Percentiles rank a stretch among this genome's conserved stretches.
These are phyloP conservation scores for Drosophila anceps DNA, from an alignment of 2,888 invertebrate species.

Conservation along the genomic window DNA sequence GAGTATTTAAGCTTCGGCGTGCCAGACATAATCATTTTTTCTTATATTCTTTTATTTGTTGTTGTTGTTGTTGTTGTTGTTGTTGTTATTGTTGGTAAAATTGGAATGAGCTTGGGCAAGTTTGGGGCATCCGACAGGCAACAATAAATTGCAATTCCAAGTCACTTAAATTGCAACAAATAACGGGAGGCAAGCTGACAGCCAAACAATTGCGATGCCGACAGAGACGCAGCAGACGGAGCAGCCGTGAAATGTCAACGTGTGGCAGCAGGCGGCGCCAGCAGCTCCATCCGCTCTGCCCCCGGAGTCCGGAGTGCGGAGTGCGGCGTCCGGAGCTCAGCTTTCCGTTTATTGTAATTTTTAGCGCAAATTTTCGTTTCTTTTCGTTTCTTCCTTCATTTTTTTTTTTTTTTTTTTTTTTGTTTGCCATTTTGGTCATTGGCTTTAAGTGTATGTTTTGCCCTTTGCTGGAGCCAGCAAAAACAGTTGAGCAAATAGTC, in stretches of 20 bases:
- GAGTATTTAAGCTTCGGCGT: conserved; percentile 1
- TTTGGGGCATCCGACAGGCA: conserved; percentile 54
- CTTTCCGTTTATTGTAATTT: conserved; percentile 31
- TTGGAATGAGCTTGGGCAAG: conserved; percentile 32
- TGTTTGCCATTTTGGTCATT: conserved; percentile 50
- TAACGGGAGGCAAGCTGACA: conserved; percentile 71
- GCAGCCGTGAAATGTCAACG: conserved; percentile 73
- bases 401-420: background rate
- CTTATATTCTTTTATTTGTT: conserved; percentile 26
- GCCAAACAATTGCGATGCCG: conserved; percentile 48
- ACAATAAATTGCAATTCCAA: conserved; percentile 84
- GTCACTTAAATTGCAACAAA: conserved; percentile 83
- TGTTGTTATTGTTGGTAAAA: conserved; percentile 3
- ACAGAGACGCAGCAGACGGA: conserved; percentile 32
- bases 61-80: conserved; percentile 1
- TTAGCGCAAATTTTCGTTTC: conserved; percentile 25
- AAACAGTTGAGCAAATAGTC: conserved; percentile 8
- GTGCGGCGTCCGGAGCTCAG: background rate
- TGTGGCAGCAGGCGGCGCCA: conserved; percentile 48
- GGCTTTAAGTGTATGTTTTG: conserved; percentile 45
- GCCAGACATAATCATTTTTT: background rate
- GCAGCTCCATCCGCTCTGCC: conserved; percentile 1
- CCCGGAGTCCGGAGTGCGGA: background rate
- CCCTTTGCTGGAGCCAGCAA: conserved; percentile 1
- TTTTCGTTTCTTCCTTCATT: background rate